Conservation (phyloP, 1,140 invertebrate genomes). For the Mizuhopecten yessoensis region DNA sequence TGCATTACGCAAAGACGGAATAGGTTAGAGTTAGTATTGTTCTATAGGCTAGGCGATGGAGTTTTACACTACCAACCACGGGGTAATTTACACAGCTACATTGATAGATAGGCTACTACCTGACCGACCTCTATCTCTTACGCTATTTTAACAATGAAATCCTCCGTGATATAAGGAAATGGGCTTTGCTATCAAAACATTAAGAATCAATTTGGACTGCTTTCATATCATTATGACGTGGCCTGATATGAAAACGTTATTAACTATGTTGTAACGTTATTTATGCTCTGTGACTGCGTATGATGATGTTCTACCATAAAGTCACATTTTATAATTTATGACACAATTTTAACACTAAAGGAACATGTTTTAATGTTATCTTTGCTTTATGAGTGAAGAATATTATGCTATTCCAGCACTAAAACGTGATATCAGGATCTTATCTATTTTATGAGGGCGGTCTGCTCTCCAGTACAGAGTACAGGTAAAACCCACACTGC, state of each 20-base stretch:
- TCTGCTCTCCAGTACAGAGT: neutral
- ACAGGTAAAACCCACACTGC: neutral
- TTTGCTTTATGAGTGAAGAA: neutral
- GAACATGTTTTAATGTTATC: constrained; percentile 26
- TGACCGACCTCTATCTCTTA: neutral
- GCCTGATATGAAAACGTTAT: neutral
- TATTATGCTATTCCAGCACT: neutral
- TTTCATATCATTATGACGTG: neutral
- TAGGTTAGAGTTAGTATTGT: too few species aligned
- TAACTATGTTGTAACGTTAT: neutral
- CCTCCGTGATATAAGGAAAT: neutral
- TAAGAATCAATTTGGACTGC: neutral
- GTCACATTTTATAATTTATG: neutral
- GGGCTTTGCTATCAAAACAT: neutral
- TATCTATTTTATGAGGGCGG: neutral
- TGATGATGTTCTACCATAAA: neutral
- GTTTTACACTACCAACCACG: too few species aligned
- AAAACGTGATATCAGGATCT: neutral
- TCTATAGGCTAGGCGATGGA: too few species aligned
- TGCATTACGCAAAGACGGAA: too few species aligned
- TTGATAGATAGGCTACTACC: too few species aligned
- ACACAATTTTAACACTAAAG: neutral
- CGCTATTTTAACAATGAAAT: neutral
- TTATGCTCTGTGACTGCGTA: neutral
- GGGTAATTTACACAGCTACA: too few species aligned